Evolutionary conservation across 2,113 vertebrate genomes (phyloP).

Genomic region (Arothron firmamentum): DNA sequence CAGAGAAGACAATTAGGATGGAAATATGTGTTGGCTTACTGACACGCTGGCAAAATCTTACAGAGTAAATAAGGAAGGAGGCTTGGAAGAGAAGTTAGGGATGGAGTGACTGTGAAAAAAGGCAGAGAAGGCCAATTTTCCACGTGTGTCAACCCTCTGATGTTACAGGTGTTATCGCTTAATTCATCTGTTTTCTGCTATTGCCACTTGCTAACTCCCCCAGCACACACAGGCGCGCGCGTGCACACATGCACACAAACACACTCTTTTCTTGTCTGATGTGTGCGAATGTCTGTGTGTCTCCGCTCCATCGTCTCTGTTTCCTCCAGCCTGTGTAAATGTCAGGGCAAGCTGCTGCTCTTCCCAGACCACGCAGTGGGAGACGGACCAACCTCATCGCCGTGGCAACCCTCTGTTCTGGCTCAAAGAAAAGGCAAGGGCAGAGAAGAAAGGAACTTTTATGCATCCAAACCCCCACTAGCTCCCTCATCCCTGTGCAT

Average conservation of each 20-base stretch:
- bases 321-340: conserved; percentile 74
- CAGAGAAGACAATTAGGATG: conserved; percentile 25
- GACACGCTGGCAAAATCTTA: conserved; percentile 47
- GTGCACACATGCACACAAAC: no score
- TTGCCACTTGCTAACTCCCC: conserved; percentile 28
- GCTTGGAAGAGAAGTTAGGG: conserved; percentile 32
- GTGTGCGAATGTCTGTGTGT: conserved; percentile 30
- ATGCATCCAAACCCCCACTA: conserved; percentile 65
- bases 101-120: conserved; percentile 37
- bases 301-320: conserved; percentile 54
- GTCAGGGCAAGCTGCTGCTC: conserved; percentile 79
- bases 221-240: not conserved
- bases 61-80: conserved; percentile 52
- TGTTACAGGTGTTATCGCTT: conserved; percentile 64
- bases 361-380: conserved; percentile 77
- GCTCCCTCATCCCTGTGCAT: conserved; percentile 60
- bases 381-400: conserved; percentile 77
- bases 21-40: conserved; percentile 44
- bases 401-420: conserved; percentile 78
- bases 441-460: conserved; percentile 77
- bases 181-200: conserved; percentile 29
- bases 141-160: conserved; percentile 36
- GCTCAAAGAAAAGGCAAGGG: conserved; percentile 68
- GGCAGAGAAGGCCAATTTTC: conserved; percentile 34
- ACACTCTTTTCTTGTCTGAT: conserved; percentile 3